Evolutionary conservation across 2,888 invertebrate species (phyloP).

Genomic region (Callyntrura guangdongensis): DNA sequence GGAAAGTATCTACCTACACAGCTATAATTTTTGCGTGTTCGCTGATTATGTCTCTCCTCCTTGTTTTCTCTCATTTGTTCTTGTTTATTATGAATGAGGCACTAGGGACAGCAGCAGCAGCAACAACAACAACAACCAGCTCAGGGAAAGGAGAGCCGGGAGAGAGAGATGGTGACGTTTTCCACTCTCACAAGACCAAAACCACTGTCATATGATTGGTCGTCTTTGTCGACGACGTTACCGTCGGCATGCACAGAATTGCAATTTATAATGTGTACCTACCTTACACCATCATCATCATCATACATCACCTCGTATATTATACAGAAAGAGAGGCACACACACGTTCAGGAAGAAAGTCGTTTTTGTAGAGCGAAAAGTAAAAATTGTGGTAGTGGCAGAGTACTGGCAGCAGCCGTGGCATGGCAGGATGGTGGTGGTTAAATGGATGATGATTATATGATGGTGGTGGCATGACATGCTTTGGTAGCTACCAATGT

Average conservation of each 20-base stretch:
- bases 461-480: conserved; percentile 35
- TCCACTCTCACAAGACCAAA: conserved; percentile 34
- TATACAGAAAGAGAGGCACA: conserved; percentile 14
- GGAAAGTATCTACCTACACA: conserved; percentile 3
- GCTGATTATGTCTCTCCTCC: conserved; percentile 2
- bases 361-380: no score
- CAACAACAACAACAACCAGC: conserved; percentile 17
- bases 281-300: no score
- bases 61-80: conserved; percentile 38
- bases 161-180: conserved; percentile 10
- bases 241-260: conserved; percentile 21
- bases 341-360: not conserved
- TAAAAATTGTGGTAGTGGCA: not conserved
- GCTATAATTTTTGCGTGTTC: not conserved
- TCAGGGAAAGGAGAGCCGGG: no score
- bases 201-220: not conserved
- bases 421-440: conserved; percentile 18
- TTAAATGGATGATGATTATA: conserved; percentile 29
- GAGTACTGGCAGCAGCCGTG: conserved; percentile 3
- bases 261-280: conserved; percentile 39
- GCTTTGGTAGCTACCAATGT: conserved; percentile 45
- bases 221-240: not conserved
- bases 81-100: conserved; percentile 58
- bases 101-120: conserved; percentile 34
- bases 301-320: not conserved